Evolutionary conservation across 2,113 vertebrate species (phyloP).

Genomic region (Leptodactylus fuscus): DNA sequence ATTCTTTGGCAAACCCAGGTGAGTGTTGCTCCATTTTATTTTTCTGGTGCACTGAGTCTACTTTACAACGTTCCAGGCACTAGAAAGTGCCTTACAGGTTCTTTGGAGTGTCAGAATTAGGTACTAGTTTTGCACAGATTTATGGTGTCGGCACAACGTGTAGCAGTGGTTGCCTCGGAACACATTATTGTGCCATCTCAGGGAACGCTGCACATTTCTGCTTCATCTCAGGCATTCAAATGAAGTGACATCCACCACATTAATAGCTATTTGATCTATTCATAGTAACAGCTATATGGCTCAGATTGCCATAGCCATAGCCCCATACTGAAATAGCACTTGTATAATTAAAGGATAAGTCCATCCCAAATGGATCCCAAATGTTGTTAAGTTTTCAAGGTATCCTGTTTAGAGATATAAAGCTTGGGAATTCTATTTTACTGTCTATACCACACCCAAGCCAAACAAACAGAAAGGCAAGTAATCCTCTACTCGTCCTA

Average conservation of each 20-base stretch:
- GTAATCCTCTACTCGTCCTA: background rate
- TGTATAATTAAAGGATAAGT: background rate
- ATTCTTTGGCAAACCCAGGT: too few species aligned
- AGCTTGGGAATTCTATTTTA: background rate
- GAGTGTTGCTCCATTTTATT: too few species aligned
- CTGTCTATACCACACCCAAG: background rate
- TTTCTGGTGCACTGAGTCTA: too few species aligned
- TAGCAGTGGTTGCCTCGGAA: background rate
- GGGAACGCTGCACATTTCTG: too few species aligned
- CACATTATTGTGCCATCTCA: too few species aligned
- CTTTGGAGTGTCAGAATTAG: too few species aligned
- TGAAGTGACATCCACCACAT: background rate
- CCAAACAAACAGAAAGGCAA: background rate
- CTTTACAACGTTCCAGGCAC: too few species aligned
- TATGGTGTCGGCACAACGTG: too few species aligned
- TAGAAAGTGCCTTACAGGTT: too few species aligned
- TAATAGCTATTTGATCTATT: background rate
- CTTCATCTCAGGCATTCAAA: background rate
- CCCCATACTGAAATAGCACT: background rate
- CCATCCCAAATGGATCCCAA: background rate
- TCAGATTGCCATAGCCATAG: too few species aligned
- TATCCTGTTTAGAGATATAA: background rate
- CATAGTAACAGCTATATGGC: slow-evolving; percentile 6
- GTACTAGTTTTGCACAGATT: too few species aligned
- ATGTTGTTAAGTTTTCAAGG: background rate